Evolutionary conservation across 2,113 vertebrate genomes (phyloP), one percentile per base, ranked within the genome.

Genomic region (Eubucco bourcierii): DNA sequence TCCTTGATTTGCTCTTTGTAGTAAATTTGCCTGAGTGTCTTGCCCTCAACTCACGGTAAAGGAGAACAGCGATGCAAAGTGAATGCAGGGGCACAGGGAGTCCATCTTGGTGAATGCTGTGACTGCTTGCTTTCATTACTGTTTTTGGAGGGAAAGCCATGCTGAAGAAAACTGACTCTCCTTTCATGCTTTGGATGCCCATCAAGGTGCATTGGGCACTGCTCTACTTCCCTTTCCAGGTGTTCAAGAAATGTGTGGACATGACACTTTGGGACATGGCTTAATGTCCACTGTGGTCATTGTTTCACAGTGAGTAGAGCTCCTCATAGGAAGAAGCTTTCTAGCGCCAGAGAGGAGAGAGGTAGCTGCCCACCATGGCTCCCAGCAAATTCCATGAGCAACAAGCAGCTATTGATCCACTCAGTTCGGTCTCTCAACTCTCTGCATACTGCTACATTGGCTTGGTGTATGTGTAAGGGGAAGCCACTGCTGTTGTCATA

Each of bases 381-480:
- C 15, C 44, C 61, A 90, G 65, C 53, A 86, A 88, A 44, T 73
- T 91, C 65, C 88, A 21, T 24, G 44, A 72, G 39, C 28, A 80
- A 47, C 34, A 41, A 0, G 3, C 19, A 63, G 44, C n/a, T 85
- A 46, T 64, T 53, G 23, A 65, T 52, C 39, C 23, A 13, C 1
- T 16, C 12, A 61, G 41, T n/a, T 34, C 12, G 20, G 61, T 88
- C 50, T 33, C 44, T 67, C 17, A 41, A 5, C 2, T 64, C 28
- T 90, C 66, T 70, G 75, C 79, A 44, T n/a, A 13, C 15, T 59
- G 61, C n/a, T 65, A 18, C 92, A 71, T 55, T 41, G 28, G 90
- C 72, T 95, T 2, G 0, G 5, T 46, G 33, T 0, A 39, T 20
- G 0, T 37, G n/a, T 15, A n/a, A 14, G 12, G 3, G 34, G 16